These are phyloP conservation scores for Oncopodura yosiiana DNA, from an alignment of 1,140 invertebrate species.

Conservation along the genomic window DNA sequence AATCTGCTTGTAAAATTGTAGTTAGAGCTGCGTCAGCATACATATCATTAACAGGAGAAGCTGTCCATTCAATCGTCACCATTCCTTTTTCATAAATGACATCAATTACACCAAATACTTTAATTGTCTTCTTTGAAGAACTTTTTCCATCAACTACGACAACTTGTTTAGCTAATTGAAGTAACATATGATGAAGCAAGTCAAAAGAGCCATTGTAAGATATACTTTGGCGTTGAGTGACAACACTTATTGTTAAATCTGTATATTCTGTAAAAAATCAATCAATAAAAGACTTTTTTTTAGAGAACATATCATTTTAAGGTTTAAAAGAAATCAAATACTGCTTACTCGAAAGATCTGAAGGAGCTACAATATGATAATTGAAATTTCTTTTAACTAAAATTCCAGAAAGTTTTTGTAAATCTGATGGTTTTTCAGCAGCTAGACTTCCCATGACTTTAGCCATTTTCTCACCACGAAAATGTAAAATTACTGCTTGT, in stretches of 20 bases:
- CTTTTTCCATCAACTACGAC: conserved; percentile 60
- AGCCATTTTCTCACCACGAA: conserved; percentile 93
- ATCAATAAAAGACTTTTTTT: conserved; percentile 6
- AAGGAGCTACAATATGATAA: conserved; percentile 85
- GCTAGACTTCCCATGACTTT: conserved; percentile 91
- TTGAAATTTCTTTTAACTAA: conserved; percentile 97
- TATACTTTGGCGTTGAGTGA: conserved; percentile 81
- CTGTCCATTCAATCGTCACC: conserved; percentile 83
- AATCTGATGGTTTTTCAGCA: conserved; percentile 65
- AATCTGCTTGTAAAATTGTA: conserved; percentile 65
- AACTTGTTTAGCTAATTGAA: conserved; percentile 70
- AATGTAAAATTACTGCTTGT: conserved; percentile 82
- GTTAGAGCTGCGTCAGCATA: conserved; percentile 90
- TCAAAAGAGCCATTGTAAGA: conserved; percentile 68
- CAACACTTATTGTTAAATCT: conserved; percentile 83
- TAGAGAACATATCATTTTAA: not conserved
- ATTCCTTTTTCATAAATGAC: conserved; percentile 73
- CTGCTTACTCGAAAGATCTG: conserved; percentile 72
- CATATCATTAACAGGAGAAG: conserved; percentile 93
- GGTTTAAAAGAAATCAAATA: conserved; percentile 8
- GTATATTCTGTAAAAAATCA: conserved; percentile 67
- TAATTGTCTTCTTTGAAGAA: conserved; percentile 58
- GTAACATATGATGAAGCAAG: conserved; percentile 70
- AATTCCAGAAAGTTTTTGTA: conserved; percentile 76
- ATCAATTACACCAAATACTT: conserved; percentile 59